Conservation (phyloP, 1,140 invertebrate genomes). For the Brachionus calyciflorus region DNA sequence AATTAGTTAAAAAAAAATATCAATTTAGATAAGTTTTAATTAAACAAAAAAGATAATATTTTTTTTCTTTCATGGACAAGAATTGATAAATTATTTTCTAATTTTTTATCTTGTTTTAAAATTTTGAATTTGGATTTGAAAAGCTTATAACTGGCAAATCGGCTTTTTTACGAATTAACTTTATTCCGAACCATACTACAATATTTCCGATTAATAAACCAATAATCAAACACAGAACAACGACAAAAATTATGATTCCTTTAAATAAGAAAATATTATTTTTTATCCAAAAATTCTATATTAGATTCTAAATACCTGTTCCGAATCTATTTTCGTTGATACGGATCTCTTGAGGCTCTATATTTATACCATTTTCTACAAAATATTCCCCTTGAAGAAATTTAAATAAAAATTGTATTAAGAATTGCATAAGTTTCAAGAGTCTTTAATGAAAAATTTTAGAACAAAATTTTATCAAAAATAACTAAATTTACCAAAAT, state of each 20-base stretch:
- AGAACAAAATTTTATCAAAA: too few relatives aligned
- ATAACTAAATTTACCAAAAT: too few relatives aligned
- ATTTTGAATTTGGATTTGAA: conserved; percentile 21
- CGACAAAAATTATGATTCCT: background rate
- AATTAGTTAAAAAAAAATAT: background rate
- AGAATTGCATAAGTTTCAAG: too few relatives aligned
- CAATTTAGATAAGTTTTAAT: conserved; percentile 20
- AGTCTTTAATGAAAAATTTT: too few relatives aligned
- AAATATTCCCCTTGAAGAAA: conserved; percentile 17
- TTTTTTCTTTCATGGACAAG: too few relatives aligned
- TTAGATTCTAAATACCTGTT: background rate
- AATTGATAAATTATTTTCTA: background rate
- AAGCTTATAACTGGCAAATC: conserved; percentile 33
- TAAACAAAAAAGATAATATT: background rate
- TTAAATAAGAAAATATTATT: background rate
- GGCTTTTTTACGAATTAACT: background rate
- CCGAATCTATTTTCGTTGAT: background rate
- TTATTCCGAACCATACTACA: background rate
- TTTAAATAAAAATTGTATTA: background rate
- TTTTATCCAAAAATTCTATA: background rate
- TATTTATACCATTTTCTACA: background rate
- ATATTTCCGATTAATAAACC: background rate
- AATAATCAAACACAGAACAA: background rate
- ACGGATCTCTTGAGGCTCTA: background rate
- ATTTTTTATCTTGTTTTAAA: background rate